Percentiles rank a stretch among this genome's conserved stretches.
Conservation (phyloP, 2,113 vertebrate genomes). For the Calidris pygmaea region DNA sequence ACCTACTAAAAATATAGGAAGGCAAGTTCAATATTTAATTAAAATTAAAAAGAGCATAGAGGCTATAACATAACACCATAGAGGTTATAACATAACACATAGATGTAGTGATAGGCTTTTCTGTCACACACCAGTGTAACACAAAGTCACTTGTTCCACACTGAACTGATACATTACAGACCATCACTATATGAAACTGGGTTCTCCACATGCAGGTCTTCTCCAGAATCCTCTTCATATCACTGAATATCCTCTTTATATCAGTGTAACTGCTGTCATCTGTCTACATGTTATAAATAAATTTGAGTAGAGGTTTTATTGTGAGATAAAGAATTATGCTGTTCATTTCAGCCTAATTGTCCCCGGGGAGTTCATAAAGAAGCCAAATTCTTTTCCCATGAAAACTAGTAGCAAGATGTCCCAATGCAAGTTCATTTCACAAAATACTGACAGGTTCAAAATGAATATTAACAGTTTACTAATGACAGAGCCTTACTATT, state of each 20-base stretch:
- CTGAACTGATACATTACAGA: not conserved
- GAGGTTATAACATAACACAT: not conserved
- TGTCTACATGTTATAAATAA: not conserved
- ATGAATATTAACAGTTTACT: not conserved
- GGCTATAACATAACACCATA: not conserved
- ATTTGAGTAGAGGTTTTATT: not conserved
- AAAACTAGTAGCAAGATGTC: not conserved
- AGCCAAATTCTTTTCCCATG: not conserved
- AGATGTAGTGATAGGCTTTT: not conserved
- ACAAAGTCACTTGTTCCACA: not conserved
- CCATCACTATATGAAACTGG: not conserved
- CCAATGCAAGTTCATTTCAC: not conserved
- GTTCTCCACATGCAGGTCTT: not conserved
- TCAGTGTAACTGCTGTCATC: not conserved
- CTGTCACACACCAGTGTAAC: not conserved
- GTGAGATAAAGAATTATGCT: not conserved
- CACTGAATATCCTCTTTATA: not conserved
- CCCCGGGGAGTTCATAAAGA: not conserved
- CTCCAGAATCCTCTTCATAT: not conserved
- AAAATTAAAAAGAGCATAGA: not conserved
- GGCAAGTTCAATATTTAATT: not conserved
- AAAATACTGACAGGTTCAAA: not conserved
- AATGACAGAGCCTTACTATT: not conserved
- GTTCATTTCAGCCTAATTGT: not conserved
- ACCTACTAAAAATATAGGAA: not conserved